These are phyloP conservation scores for Sphenodon punctatus DNA, from an alignment of 2,797 vertebrate genomes.

Conservation along the genomic window DNA sequence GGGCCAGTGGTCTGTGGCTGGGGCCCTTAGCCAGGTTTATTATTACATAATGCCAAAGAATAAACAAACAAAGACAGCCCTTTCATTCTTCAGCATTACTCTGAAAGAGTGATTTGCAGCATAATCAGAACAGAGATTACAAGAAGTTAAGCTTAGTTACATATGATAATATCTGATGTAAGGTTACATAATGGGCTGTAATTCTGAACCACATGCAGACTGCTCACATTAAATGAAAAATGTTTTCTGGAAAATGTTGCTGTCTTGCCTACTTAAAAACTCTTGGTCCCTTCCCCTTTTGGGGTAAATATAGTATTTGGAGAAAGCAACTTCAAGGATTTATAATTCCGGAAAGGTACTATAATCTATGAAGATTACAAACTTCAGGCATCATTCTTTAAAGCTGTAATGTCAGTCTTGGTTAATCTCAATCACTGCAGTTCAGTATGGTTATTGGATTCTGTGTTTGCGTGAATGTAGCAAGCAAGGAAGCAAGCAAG, in stretches of 20 bases:
- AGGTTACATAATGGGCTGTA: too few species aligned
- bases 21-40: not conserved
- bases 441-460: slow-evolving; percentile 45
- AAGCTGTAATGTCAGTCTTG: not conserved
- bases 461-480: slow-evolving; percentile 54
- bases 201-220: not conserved
- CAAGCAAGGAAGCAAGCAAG: slow-evolving; percentile 58
- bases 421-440: slow-evolving; percentile 58
- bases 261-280: not conserved
- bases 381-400: slow-evolving; percentile 41
- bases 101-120: not conserved
- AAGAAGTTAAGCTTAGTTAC: not conserved
- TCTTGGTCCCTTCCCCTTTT: not conserved
- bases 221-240: slow-evolving; percentile 7
- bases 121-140: not conserved
- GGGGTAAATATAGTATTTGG: not conserved
- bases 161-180: not conserved
- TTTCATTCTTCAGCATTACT: not conserved
- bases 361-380: slow-evolving; percentile 41
- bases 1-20: not conserved
- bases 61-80: not conserved
- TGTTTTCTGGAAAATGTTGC: not conserved
- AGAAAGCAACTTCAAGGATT: slow-evolving; percentile 43
- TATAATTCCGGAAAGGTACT: slow-evolving; percentile 24
- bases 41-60: not conserved